These are phyloP conservation scores for Phalera bucephala DNA, from an alignment of 2,888 invertebrate species.

Conservation along the genomic window DNA sequence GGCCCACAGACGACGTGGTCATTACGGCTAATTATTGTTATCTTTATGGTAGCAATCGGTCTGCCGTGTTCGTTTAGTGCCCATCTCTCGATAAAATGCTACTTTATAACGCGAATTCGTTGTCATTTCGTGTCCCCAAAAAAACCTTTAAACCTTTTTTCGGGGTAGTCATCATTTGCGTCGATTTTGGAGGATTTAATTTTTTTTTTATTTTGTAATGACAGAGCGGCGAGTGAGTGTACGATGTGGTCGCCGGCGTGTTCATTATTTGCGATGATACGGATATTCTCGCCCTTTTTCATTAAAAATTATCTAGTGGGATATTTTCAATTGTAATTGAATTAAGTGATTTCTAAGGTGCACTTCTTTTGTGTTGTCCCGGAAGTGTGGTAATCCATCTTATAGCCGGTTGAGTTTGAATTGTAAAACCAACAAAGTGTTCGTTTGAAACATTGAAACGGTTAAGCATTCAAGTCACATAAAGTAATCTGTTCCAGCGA, in stretches of 20 bases:
- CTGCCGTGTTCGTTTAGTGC: slow-evolving; percentile 62
- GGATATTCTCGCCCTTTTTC: slow-evolving; percentile 60
- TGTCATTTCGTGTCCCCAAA: slow-evolving; percentile 61
- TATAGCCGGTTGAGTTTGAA: slow-evolving; percentile 34
- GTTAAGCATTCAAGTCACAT: slow-evolving; percentile 40
- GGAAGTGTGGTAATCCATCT: slow-evolving; percentile 35
- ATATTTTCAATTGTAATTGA: slow-evolving; percentile 50
- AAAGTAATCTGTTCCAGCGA: slow-evolving; percentile 49
- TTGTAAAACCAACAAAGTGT: slow-evolving; percentile 41
- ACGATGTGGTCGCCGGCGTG: slow-evolving; percentile 50
- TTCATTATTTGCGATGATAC: slow-evolving; percentile 79
- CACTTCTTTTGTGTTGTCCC: slow-evolving; percentile 34
- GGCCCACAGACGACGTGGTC: slow-evolving; percentile 66
- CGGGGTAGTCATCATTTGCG: slow-evolving; percentile 35
- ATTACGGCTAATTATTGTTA: slow-evolving; percentile 81
- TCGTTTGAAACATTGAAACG: slow-evolving; percentile 41
- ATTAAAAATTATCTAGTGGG: slow-evolving; percentile 47
- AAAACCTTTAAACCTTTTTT: slow-evolving; percentile 47
- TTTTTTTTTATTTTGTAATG: slow-evolving; percentile 59
- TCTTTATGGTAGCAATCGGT: slow-evolving; percentile 78
- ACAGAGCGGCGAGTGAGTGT: slow-evolving; percentile 58
- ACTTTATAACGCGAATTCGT: slow-evolving; percentile 65
- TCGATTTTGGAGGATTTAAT: slow-evolving; percentile 47
- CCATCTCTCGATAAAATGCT: slow-evolving; percentile 59
- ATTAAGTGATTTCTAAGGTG: slow-evolving; percentile 42